A percentile compares a stretch with the other conserved stretches of the same genome.
phyloP scores from a whole-genome alignment of 2,888 invertebrate species.

The Himalopsyche tibetana region DNA sequence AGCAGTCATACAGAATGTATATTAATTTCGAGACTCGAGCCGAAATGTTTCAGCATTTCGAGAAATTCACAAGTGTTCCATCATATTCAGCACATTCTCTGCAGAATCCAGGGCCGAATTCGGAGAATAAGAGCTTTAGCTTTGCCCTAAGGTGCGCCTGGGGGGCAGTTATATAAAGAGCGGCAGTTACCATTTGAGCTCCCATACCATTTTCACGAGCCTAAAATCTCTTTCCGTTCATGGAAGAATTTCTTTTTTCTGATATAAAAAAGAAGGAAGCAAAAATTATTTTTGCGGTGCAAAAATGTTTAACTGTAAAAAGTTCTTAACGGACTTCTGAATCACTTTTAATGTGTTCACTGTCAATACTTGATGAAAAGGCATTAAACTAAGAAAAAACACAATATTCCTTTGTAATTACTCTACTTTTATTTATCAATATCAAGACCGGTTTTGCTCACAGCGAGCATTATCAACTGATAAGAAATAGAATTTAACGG shows the following conservation, averaged over 20 bases:
- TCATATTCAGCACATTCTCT: neutral
- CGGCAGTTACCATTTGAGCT: neutral
- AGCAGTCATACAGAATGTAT: neutral
- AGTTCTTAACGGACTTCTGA: too few species aligned
- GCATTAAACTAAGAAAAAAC: too few species aligned
- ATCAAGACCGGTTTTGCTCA: too few species aligned
- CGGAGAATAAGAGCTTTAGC: conserved; percentile 1
- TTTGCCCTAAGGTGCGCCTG: neutral
- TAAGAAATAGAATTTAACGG: too few species aligned
- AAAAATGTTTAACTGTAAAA: too few species aligned
- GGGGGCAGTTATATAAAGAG: conserved; percentile 11
- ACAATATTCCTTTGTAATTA: too few species aligned
- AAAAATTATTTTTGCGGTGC: too few species aligned
- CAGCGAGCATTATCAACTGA: too few species aligned
- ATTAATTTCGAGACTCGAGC: neutral
- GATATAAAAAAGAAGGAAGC: too few species aligned
- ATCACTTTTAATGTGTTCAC: too few species aligned
- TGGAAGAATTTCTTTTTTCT: neutral
- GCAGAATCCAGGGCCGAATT: neutral
- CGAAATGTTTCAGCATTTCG: neutral
- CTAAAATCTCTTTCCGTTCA: neutral
- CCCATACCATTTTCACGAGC: neutral
- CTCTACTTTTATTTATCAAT: too few species aligned
- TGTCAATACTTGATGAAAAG: too few species aligned
- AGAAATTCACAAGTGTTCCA: neutral